These are phyloP conservation scores for Leptinotarsa haldemani DNA, from an alignment of 2,888 invertebrate genomes.

Conservation along the genomic window DNA sequence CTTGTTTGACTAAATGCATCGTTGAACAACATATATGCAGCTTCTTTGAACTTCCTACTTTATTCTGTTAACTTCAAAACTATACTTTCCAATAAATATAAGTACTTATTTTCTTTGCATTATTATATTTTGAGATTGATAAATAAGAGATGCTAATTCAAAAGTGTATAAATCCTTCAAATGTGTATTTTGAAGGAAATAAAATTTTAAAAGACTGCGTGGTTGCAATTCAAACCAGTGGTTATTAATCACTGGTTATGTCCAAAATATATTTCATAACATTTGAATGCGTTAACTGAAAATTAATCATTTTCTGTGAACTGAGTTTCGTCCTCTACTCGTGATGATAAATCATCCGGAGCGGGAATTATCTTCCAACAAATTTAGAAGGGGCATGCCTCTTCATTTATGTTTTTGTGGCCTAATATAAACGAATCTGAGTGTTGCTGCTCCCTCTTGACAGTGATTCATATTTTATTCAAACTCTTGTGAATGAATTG, in stretches of 20 bases:
- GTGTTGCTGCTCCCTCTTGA: not conserved
- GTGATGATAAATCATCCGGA: not conserved
- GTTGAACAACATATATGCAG: too few species aligned
- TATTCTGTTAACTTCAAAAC: too few species aligned
- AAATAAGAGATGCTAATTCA: too few species aligned
- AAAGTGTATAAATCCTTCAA: too few species aligned
- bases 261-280: conserved; percentile 4
- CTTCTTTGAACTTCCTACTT: too few species aligned
- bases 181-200: too few species aligned
- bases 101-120: too few species aligned
- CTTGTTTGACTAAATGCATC: too few species aligned
- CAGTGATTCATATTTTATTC: not conserved
- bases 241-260: not conserved
- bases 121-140: too few species aligned
- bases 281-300: not conserved
- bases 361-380: not conserved
- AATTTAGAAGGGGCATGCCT: conserved; percentile 1
- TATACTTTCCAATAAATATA: too few species aligned
- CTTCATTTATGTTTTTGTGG: conserved; percentile 1
- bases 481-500: not conserved
- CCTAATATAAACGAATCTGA: not conserved
- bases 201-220: too few species aligned
- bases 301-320: not conserved
- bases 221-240: too few species aligned
- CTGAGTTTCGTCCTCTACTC: not conserved